phyloP scores from a whole-genome alignment of 2,113 vertebrate genomes.

The Lagopus muta region DNA sequence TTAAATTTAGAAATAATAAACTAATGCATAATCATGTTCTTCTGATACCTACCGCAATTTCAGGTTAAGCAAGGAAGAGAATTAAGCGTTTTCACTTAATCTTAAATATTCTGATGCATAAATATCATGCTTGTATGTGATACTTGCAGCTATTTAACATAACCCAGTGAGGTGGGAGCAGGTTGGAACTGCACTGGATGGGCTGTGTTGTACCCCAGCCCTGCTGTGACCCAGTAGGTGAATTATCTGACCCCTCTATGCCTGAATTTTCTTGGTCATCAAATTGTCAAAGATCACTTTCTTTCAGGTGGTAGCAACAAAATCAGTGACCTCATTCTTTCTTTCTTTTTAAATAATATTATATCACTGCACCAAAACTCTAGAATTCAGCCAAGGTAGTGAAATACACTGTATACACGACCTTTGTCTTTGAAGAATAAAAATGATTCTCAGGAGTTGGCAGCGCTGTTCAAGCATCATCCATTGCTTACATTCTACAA shows the following conservation, averaged over 20 bases:
- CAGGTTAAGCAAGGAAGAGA: background rate
- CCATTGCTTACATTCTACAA: background rate
- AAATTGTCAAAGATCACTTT: background rate
- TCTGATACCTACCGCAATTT: background rate
- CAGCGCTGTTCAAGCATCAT: background rate
- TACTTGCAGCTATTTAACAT: background rate
- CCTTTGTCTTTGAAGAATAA: background rate
- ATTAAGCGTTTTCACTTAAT: background rate
- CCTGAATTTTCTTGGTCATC: background rate
- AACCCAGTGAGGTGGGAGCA: background rate
- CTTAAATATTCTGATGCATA: background rate
- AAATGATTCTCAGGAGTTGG: background rate
- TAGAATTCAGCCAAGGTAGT: background rate
- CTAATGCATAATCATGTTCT: fast-evolving
- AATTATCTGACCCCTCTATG: background rate
- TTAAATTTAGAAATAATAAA: background rate
- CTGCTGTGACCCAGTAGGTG: background rate
- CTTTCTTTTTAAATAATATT: background rate
- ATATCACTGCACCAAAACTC: background rate
- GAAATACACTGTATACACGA: background rate
- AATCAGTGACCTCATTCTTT: background rate
- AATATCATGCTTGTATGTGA: background rate
- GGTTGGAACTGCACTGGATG: background rate
- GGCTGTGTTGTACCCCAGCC: background rate
- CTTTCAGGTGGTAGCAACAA: background rate